Evolutionary conservation across 2,797 vertebrate genomes (phyloP).

Genomic region (Ataeniobius toweri): DNA sequence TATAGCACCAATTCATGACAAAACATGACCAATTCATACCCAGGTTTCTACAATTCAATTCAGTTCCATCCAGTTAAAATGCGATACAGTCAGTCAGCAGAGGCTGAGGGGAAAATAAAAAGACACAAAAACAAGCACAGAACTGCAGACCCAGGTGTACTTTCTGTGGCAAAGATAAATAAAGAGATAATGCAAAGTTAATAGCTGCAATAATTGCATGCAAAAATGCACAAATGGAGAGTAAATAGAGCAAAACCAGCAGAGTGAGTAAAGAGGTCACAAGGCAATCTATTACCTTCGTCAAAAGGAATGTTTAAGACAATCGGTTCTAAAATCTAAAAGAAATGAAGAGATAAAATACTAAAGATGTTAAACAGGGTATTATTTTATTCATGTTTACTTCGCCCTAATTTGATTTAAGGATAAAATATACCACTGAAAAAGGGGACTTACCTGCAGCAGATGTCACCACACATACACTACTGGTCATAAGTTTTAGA

Average conservation of each 20-base stretch:
- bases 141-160: neutral
- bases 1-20: neutral
- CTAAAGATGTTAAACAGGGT: too few relatives aligned
- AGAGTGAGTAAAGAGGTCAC: neutral
- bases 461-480: too few relatives aligned
- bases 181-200: neutral
- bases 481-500: too few relatives aligned
- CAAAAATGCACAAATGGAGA: neutral
- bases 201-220: neutral
- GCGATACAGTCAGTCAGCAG: neutral
- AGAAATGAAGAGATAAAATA: neutral
- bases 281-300: neutral
- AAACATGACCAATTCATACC: neutral
- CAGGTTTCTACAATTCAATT: neutral
- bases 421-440: too few relatives aligned
- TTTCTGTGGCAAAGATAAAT: neutral
- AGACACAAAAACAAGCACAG: neutral
- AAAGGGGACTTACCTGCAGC: too few relatives aligned
- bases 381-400: neutral
- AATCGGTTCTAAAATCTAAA: neutral
- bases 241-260: neutral
- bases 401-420: too few relatives aligned
- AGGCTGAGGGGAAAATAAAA: neutral
- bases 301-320: neutral
- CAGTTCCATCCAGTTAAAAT: neutral